These are phyloP conservation scores for Philonicus albiceps DNA, from an alignment of 2,888 invertebrate genomes.

Conservation along the genomic window DNA sequence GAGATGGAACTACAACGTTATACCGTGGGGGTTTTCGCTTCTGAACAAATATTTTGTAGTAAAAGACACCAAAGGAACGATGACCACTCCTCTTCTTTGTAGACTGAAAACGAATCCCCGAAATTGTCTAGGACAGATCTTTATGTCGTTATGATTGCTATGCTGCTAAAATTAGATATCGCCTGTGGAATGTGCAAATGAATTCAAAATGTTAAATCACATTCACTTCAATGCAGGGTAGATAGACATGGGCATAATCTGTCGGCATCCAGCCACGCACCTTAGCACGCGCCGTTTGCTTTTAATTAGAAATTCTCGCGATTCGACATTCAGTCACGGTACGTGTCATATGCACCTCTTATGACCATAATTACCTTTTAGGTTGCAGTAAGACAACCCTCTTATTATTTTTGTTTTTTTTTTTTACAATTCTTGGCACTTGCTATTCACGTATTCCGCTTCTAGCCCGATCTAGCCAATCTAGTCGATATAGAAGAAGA, in stretches of 20 bases:
- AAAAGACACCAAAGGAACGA: not conserved
- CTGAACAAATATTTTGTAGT: not conserved
- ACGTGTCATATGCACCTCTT: not conserved
- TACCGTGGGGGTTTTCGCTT: not conserved
- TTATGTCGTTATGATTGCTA: not conserved
- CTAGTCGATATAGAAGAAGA: not conserved
- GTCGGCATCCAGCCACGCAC: not conserved
- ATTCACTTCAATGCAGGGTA: not conserved
- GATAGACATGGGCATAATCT: not conserved
- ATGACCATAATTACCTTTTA: not conserved
- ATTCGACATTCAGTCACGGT: not conserved
- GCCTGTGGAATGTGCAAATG: not conserved
- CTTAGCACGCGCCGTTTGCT: not conserved
- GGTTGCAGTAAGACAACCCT: not conserved
- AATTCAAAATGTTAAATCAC: not conserved
- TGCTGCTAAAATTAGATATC: not conserved
- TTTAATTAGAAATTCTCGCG: not conserved
- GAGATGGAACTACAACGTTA: not conserved
- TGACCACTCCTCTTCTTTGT: not conserved
- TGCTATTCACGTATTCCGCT: not conserved
- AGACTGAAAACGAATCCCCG: not conserved
- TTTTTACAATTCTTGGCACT: slow-evolving; percentile 4
- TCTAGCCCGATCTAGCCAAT: not conserved
- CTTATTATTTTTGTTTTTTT: too few species aligned
- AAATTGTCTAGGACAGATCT: not conserved